These are phyloP conservation scores for Synanthedon andrenaeformis DNA, from an alignment of 2,888 invertebrate genomes.

Conservation along the genomic window DNA sequence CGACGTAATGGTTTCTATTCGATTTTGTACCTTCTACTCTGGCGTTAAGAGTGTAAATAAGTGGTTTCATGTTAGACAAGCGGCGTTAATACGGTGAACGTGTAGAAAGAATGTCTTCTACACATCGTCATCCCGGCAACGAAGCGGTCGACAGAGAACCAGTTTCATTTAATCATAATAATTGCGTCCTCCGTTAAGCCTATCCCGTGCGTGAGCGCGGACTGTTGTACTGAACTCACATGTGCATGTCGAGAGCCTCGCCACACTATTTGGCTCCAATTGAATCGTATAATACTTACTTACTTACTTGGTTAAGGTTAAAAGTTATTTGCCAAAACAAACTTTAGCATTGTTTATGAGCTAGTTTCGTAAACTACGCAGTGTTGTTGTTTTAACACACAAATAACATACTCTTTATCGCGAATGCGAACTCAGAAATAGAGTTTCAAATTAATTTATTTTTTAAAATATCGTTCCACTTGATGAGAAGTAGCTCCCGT, in stretches of 20 bases:
- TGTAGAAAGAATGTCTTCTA: constrained; percentile 35
- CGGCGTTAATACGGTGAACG: constrained; percentile 9
- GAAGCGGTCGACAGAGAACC: constrained; percentile 42
- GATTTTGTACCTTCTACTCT: background rate
- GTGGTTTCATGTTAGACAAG: background rate
- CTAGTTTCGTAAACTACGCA: too few species aligned
- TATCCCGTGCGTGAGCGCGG: constrained; percentile 33
- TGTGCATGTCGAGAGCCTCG: constrained; percentile 10
- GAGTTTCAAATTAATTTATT: too few species aligned
- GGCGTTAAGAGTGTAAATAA: background rate
- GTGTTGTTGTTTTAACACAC: too few species aligned
- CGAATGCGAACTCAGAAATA: too few species aligned
- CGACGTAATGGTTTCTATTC: background rate
- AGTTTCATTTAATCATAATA: constrained; percentile 67
- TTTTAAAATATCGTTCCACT: too few species aligned
- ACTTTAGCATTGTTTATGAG: too few species aligned
- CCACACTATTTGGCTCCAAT: constrained; percentile 5
- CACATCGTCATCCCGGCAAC: constrained; percentile 38
- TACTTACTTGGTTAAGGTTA: background rate
- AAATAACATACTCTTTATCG: too few species aligned
- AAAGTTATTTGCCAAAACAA: background rate
- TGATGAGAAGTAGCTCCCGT: too few species aligned
- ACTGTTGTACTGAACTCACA: constrained; percentile 19
- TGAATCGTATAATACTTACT: constrained; percentile 6
- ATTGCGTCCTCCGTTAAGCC: constrained; percentile 65